These are phyloP conservation scores for Todus mexicanus DNA, from an alignment of 2,797 vertebrate species.

Conservation along the genomic window DNA sequence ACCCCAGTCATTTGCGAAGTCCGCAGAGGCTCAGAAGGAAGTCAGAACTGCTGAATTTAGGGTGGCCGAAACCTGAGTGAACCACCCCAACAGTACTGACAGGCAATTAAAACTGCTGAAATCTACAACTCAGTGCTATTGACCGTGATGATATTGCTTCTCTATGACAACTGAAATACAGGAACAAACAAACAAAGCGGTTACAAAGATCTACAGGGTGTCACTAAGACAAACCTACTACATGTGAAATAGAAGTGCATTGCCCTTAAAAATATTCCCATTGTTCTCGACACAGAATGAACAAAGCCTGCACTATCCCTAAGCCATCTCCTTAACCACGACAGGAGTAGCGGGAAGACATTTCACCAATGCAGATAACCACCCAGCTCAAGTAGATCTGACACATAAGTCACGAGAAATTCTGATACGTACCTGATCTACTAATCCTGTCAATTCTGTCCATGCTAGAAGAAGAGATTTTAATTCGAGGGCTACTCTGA, in stretches of 20 bases:
- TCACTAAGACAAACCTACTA: background rate
- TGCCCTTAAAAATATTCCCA: background rate
- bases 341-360: background rate
- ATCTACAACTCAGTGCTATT: background rate
- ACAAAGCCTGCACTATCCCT: background rate
- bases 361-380: background rate
- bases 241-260: background rate
- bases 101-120: background rate
- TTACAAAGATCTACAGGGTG: background rate
- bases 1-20: background rate
- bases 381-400: background rate
- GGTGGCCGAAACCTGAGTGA: background rate
- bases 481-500: conserved; percentile 88
- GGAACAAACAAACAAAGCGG: background rate
- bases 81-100: background rate
- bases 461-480: conserved; percentile 86
- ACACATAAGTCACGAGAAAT: background rate
- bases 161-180: background rate
- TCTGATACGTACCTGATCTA: conserved; percentile 86
- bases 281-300: background rate
- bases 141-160: background rate
- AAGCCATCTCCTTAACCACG: background rate
- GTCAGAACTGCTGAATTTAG: background rate
- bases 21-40: background rate
- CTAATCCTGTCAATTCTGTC: conserved; percentile 90